Evolutionary conservation across 2,113 vertebrate species (phyloP).

Genomic region (Lycocorax pyrrhopterus): DNA sequence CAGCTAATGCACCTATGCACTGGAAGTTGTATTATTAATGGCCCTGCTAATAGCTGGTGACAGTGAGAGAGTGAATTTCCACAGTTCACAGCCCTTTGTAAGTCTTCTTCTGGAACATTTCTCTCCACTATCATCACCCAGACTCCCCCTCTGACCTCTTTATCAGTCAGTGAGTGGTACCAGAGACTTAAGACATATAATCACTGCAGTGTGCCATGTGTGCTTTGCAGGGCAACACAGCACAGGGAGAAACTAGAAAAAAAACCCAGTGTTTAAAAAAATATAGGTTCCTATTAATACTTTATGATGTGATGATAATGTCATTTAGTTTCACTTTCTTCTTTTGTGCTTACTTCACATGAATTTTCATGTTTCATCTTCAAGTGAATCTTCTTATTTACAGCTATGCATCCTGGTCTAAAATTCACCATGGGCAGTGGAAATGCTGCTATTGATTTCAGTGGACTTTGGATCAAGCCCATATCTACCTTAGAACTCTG

Average conservation of each 20-base stretch:
- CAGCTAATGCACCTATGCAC: constrained; percentile 11
- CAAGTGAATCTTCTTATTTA: not conserved
- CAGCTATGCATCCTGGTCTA: not conserved
- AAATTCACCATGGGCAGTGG: not conserved
- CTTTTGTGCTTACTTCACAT: not conserved
- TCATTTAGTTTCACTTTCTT: not conserved
- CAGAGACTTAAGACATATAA: constrained; percentile 51
- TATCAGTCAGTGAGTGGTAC: constrained; percentile 70
- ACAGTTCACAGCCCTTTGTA: constrained; percentile 59
- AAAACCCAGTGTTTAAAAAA: not conserved
- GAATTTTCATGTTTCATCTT: not conserved
- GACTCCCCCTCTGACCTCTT: constrained; percentile 62
- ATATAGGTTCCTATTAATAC: not conserved
- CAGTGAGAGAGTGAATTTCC: constrained; percentile 58
- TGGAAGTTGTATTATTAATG: constrained; percentile 52
- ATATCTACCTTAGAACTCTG: not conserved
- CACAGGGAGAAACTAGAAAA: not conserved
- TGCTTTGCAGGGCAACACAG: not conserved
- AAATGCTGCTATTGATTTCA: not conserved
- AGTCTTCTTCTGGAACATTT: constrained; percentile 59
- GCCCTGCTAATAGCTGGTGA: constrained; percentile 46
- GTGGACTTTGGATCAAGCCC: not conserved
- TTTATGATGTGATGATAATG: not conserved
- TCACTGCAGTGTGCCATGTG: not conserved
- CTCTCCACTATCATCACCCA: constrained; percentile 62